Percentiles rank a stretch among this genome's conserved stretches.
These are phyloP conservation scores for Drosophila paracracens DNA, from an alignment of 2,888 invertebrate genomes.

Conservation along the genomic window DNA sequence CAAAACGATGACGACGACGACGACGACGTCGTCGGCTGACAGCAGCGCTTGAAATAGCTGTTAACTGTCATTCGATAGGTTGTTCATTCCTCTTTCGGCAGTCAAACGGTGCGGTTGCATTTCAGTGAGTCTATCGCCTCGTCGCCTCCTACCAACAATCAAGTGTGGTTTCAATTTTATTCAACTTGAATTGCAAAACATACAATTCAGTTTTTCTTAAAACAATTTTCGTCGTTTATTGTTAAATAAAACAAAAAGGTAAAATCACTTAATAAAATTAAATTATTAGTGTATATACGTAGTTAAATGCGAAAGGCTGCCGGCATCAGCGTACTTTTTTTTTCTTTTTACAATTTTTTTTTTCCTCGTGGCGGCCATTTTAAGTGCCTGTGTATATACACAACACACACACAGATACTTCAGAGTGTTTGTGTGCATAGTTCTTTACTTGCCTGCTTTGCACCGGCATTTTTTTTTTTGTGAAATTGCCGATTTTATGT, in stretches of 20 bases:
- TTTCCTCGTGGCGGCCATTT: slow-evolving; percentile 61
- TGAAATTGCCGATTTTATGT: slow-evolving; percentile 37
- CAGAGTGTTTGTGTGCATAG: slow-evolving; percentile 13
- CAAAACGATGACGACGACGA: slow-evolving; percentile 18
- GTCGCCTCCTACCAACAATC: slow-evolving; percentile 48
- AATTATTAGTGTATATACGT: background rate
- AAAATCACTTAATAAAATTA: slow-evolving; percentile 23
- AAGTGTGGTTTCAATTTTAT: slow-evolving; percentile 50
- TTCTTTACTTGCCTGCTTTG: slow-evolving; percentile 49
- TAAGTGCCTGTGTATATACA: slow-evolving; percentile 44
- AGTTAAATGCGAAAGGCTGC: slow-evolving; percentile 12
- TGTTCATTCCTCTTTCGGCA: slow-evolving; percentile 75
- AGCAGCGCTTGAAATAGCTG: slow-evolving; percentile 63
- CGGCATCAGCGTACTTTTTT: slow-evolving; percentile 44
- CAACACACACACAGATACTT: slow-evolving; percentile 9
- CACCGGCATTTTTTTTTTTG: slow-evolving; percentile 52
- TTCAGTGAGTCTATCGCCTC: slow-evolving; percentile 49
- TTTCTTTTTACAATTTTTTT: slow-evolving; percentile 12
- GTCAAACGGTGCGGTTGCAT: slow-evolving; percentile 70
- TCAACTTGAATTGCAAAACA: slow-evolving; percentile 48
- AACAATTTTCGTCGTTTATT: slow-evolving; percentile 47
- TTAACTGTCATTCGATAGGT: slow-evolving; percentile 67
- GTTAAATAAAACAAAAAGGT: slow-evolving; percentile 61
- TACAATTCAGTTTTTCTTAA: slow-evolving; percentile 42
- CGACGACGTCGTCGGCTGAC: slow-evolving; percentile 35